A percentile compares a stretch with the other conserved stretches of the same genome.
phyloP scores from a whole-genome alignment of 2,113 vertebrate genomes.

The Eulemur macaco region DNA sequence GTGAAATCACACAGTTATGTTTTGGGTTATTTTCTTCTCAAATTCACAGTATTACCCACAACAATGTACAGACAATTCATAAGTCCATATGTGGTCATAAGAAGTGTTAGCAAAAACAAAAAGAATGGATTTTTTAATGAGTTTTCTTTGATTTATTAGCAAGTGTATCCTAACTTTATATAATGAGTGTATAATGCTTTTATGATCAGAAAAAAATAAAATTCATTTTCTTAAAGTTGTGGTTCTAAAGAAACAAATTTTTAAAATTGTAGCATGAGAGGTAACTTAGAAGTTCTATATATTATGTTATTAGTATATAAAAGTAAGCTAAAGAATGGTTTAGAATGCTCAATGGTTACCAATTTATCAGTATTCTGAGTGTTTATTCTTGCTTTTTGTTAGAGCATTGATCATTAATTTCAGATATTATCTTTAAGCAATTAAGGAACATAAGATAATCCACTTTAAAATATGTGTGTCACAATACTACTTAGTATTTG shows the following conservation, averaged over 20 bases:
- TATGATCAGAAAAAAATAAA: background rate
- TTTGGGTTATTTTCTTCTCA: background rate
- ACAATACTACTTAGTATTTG: background rate
- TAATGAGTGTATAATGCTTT: background rate
- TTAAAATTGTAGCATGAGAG: background rate
- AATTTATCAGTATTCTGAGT: background rate
- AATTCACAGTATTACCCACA: background rate
- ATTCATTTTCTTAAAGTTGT: background rate
- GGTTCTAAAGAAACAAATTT: background rate
- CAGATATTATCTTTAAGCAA: background rate
- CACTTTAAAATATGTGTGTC: conserved; percentile 36
- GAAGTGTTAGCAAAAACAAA: background rate
- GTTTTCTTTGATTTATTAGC: conserved; percentile 17
- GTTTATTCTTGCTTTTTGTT: background rate
- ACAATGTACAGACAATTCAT: background rate
- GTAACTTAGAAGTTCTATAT: background rate
- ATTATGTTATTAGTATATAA: background rate
- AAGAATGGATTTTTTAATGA: background rate
- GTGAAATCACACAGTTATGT: background rate
- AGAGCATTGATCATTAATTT: background rate
- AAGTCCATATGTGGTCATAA: background rate
- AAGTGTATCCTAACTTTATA: background rate
- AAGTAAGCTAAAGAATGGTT: background rate
- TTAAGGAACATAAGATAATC: background rate
- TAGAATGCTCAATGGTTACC: background rate